A percentile compares a stretch with the other conserved stretches of the same genome.
Conservation (phyloP, 2,113 vertebrate genomes). For the Callionymus lyra region DNA sequence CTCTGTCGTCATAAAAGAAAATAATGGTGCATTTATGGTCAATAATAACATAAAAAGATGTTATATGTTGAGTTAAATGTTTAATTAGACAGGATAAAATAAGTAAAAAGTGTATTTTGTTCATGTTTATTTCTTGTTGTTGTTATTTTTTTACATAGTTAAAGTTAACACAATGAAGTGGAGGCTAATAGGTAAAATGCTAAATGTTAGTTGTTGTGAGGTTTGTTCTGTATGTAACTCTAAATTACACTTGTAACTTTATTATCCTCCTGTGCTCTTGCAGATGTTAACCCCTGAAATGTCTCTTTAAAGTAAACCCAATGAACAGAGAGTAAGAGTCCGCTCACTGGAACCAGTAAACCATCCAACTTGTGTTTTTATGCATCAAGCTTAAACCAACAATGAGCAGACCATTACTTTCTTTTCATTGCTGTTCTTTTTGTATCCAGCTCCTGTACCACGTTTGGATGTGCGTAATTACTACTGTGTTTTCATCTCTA, state of each 20-base stretch:
- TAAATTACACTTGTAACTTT: constrained; percentile 94
- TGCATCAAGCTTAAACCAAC: constrained; percentile 36
- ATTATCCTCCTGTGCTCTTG: constrained; percentile 99
- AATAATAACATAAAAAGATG: constrained; percentile 60
- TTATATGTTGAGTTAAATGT: constrained; percentile 79
- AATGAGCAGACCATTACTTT: constrained; percentile 66
- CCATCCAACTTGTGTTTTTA: constrained; percentile 31
- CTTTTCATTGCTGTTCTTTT: constrained; percentile 70
- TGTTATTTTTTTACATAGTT: constrained; percentile 77
- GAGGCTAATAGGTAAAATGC: constrained; percentile 89
- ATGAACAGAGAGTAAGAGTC: constrained; percentile 70
- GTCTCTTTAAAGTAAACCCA: constrained; percentile 97
- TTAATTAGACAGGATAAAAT: constrained; percentile 95
- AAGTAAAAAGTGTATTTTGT: constrained; percentile 79
- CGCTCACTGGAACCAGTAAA: constrained; percentile 53
- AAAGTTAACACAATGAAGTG: constrained; percentile 78
- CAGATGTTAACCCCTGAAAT: constrained; percentile 99
- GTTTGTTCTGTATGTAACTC: constrained; percentile 81
- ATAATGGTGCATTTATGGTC: constrained; percentile 63
- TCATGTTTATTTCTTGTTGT: constrained; percentile 85
- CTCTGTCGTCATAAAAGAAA: constrained; percentile 62
- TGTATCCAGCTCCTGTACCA: constrained; percentile 70
- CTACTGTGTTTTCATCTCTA: constrained; percentile 72
- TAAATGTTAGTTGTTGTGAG: constrained; percentile 88
- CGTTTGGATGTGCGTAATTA: constrained; percentile 69